Evolutionary conservation across 2,113 vertebrate genomes (phyloP), one percentile per base, ranked within the genome.

Genomic region (Corythornis cristatus): DNA sequence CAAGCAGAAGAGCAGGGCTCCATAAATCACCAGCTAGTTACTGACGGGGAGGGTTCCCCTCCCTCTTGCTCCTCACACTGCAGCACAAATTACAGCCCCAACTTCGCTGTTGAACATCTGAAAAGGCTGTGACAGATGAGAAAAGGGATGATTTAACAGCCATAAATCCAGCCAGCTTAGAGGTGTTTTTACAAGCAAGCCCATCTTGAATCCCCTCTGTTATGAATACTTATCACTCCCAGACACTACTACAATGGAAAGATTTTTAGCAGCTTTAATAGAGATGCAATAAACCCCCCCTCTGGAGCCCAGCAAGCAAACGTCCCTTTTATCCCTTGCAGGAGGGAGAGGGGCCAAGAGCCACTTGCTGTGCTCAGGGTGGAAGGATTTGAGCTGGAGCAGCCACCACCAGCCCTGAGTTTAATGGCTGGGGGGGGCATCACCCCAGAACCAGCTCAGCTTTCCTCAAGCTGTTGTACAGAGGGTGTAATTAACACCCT

Each of bases 101-200:
- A 50, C 89, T n/a, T 53, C 1, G 2, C 91, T 48, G 61, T 21
- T 73, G 92, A 94, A 80, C 79, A 62, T 72, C 88, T 88, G 86
- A 94, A 90, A 89, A 56, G 43, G 80, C 75, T 53, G 86, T 58
- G 93, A 81, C 86, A 68, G 93, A 74, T 74, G 92, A 92, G 92
- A 64, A 83, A 48, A 74, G 76, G 72, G 82, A 85, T 83, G 92
- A 93, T 95, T 93, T 88, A 96, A 80, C 71, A 73, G 85, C 92
- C 90, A 74, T 95, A 95, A 96, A 96, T 96, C 96, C 93, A 85
- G 83, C 35, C 53, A 33, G 92, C 91, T 91, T 89, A 73, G 93
- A 91, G 93, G 90, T 89, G 88, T 92, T 95, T 95, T 96, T 92
- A 94, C 92, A 96, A 31, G 70, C 90, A 75, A 88, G 6, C 83